A percentile compares a stretch with the other conserved stretches of the same genome.
phyloP scores from a whole-genome alignment of 2,888 invertebrate species.

The Cheilosia scutellata region DNA sequence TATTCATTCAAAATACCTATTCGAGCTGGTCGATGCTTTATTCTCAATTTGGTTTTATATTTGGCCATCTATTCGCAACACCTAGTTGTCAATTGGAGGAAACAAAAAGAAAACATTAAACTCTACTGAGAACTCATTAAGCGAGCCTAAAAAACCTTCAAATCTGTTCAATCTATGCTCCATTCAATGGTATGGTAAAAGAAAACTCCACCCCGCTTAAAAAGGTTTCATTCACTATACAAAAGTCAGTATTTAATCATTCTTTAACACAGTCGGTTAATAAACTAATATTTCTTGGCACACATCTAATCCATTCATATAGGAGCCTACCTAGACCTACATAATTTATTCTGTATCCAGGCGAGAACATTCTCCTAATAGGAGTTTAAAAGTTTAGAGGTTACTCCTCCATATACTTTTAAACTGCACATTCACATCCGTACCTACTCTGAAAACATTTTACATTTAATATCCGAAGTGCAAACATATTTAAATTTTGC shows the following conservation, averaged over 20 bases:
- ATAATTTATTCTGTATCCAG: not conserved
- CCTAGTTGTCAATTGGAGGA: too few relatives aligned
- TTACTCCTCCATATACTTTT: not conserved
- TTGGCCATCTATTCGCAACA: too few relatives aligned
- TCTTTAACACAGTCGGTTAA: not conserved
- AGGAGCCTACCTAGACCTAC: not conserved
- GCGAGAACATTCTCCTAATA: not conserved
- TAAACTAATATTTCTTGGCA: slow-evolving; percentile 8
- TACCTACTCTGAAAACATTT: not conserved
- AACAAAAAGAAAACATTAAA: too few relatives aligned
- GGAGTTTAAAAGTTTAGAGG: slow-evolving; percentile 1
- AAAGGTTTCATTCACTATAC: not conserved
- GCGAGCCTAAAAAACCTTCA: too few relatives aligned
- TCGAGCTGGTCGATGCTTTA: too few relatives aligned
- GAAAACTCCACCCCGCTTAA: too few relatives aligned
- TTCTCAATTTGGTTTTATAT: too few relatives aligned
- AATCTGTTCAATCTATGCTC: too few relatives aligned
- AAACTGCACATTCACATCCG: slow-evolving; percentile 8
- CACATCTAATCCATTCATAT: not conserved
- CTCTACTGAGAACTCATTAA: too few relatives aligned
- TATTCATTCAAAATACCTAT: too few relatives aligned
- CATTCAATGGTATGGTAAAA: too few relatives aligned
- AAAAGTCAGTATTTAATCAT: not conserved
- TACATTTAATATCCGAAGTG: slow-evolving; percentile 51
- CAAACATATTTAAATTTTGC: slow-evolving; percentile 54